Base-by-base conservation (phyloP, 2,888 invertebrate genomes). In the Thera obeliscata region DNA sequence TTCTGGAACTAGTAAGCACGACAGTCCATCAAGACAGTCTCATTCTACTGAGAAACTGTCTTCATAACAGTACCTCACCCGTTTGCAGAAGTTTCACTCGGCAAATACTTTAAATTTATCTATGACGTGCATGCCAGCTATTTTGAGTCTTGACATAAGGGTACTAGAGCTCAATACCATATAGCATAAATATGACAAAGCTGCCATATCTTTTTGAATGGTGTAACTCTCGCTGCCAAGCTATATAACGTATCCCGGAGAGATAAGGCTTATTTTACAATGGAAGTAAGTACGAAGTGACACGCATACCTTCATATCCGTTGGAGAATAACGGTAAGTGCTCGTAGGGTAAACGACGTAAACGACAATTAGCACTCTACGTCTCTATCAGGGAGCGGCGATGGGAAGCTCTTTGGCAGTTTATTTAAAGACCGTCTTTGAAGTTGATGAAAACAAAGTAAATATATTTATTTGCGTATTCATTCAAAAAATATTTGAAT, bases 261-360 rank as follows among this genome's bases (percentile, higher is more conserved):
- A 35, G 12, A 46, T 61, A 61, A 36, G 48, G 61, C 36, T 55
- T 48, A 55, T 12, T 55, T 48, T 48, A 8, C 36, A 61, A 8
- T 46, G 43, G 3, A 52, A 55, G 38, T n/a, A 6, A 50, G 4
- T 54, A 33, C 36, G 6, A 36, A 36, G 35, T 55, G 35, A 48
- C 12, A 61, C 11, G 41, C 46, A n/a, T 12, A 46, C 22, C 36
- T 61, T 12, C 55, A 49, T 58, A 66, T 61, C 56, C 61, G 35
- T 43, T 36, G 56, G 50, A 48, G 57, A 49, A 61, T 66, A 62
- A 68, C 50, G 70, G 57, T 65, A 58, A 67, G 69, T 69, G 69
- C 63, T 67, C 63, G 38, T 65, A 65, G 59, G 61, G 59, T 65
- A 48, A 48, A 60, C 56, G 41, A 43, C 56, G 49, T 60, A 66